Conservation (phyloP, 2,113 vertebrate species). For the Gobius niger region DNA sequence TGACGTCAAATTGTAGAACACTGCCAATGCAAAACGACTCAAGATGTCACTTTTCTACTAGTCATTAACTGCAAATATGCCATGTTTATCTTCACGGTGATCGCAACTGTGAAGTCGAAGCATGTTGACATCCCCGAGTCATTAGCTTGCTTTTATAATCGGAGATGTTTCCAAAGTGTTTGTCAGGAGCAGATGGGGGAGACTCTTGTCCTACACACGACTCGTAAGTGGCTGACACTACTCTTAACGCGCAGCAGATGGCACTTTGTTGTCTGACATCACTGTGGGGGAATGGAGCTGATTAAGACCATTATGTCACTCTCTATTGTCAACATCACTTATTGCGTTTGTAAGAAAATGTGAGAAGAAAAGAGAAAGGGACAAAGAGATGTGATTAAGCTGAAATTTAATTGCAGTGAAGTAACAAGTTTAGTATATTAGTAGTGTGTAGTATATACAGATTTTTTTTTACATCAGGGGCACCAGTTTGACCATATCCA, state of each 20-base stretch:
- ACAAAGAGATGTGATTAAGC: no score
- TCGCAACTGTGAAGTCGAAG: not conserved
- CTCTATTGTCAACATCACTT: slow-evolving; percentile 33
- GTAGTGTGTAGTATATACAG: no score
- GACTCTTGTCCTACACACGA: slow-evolving; percentile 40
- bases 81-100: not conserved
- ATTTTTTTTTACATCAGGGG: no score
- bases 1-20: no score
- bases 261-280: slow-evolving; percentile 33
- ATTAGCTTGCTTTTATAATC: slow-evolving; percentile 23
- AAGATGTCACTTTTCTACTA: no score
- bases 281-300: slow-evolving; percentile 32
- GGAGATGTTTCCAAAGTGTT: slow-evolving; percentile 38
- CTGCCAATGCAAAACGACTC: no score
- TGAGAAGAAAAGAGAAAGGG: slow-evolving; percentile 8
- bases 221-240: slow-evolving; percentile 49
- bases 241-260: slow-evolving; percentile 58
- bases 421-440: no score
- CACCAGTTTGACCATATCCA: no score
- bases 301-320: slow-evolving; percentile 32
- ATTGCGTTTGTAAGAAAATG: slow-evolving; percentile 10
- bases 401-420: no score
- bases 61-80: not conserved
- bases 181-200: slow-evolving; percentile 46
- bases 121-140: not conserved